Evolutionary conservation across 2,888 invertebrate genomes (phyloP).

Genomic region (Philereme vetulata): DNA sequence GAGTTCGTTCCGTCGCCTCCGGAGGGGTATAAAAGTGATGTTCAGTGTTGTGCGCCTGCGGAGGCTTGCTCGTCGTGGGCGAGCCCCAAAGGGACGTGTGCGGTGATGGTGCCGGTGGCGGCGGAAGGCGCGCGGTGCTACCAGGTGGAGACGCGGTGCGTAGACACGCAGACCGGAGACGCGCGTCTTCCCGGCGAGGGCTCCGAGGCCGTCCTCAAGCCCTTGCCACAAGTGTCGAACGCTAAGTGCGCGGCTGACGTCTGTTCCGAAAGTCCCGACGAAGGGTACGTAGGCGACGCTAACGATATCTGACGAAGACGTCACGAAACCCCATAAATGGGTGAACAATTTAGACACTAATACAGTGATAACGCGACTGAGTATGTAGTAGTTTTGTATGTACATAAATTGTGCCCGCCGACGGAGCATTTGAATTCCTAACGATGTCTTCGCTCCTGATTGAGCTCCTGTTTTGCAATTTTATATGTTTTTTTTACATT

Average conservation of each 20-base stretch:
- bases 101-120: slow-evolving; percentile 78
- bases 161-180: slow-evolving; percentile 85
- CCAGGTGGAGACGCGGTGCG: slow-evolving; percentile 84
- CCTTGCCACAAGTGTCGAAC: slow-evolving; percentile 73
- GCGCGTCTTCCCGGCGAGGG: slow-evolving; percentile 70
- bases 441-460: slow-evolving; percentile 37
- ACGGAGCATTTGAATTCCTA: slow-evolving; percentile 38
- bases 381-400: slow-evolving; percentile 73
- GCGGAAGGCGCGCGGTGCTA: slow-evolving; percentile 77
- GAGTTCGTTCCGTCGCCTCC: slow-evolving; percentile 88
- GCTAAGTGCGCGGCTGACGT: slow-evolving; percentile 79
- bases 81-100: slow-evolving; percentile 80
- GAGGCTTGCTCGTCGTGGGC: slow-evolving; percentile 75
- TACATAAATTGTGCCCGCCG: slow-evolving; percentile 53
- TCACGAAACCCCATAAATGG: slow-evolving; percentile 73
- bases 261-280: slow-evolving; percentile 92
- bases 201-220: slow-evolving; percentile 70
- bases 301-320: slow-evolving; percentile 88
- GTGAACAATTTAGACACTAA: slow-evolving; percentile 68
- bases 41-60: slow-evolving; percentile 73
- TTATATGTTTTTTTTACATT: slow-evolving; percentile 50
- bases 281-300: slow-evolving; percentile 93
- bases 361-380: slow-evolving; percentile 82
- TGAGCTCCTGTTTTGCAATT: slow-evolving; percentile 55
- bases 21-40: slow-evolving; percentile 87